Conservation (phyloP, 2,113 vertebrate species). For the Hoplias malabaricus region DNA sequence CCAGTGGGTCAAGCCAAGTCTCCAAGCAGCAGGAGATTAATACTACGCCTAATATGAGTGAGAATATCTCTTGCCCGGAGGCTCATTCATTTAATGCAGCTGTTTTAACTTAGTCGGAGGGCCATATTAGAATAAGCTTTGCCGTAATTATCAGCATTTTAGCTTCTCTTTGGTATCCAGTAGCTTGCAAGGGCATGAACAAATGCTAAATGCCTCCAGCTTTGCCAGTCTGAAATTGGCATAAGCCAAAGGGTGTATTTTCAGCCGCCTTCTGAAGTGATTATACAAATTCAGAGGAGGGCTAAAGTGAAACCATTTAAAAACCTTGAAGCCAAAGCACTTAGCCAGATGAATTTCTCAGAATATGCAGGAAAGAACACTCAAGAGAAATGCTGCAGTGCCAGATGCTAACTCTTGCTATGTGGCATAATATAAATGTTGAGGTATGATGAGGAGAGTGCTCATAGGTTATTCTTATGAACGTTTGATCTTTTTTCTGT, state of each 20-base stretch:
- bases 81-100: conserved; percentile 34
- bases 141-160: conserved; percentile 33
- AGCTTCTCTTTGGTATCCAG: conserved; percentile 4
- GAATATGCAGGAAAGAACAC: conserved; percentile 50
- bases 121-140: conserved; percentile 25
- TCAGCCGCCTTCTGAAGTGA: conserved; percentile 29
- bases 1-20: not conserved
- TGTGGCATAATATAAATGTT: conserved; percentile 26
- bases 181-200: conserved; percentile 34
- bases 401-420: conserved; percentile 31
- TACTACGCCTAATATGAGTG: not conserved
- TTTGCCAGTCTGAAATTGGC: not conserved
- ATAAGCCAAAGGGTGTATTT: conserved; percentile 19
- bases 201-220: conserved; percentile 9
- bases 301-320: conserved; percentile 18
- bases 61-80: conserved; percentile 28
- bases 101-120: conserved; percentile 35
- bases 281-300: conserved; percentile 41
- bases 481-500: conserved; percentile 56
- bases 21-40: conserved; percentile 1
- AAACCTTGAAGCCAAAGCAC: conserved; percentile 24
- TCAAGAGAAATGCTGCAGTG: conserved; percentile 33
- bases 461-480: conserved; percentile 72
- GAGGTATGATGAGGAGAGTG: conserved; percentile 49
- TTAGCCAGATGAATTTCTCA: conserved; percentile 49